Percentiles rank a stretch among this genome's conserved stretches.
These are phyloP conservation scores for Malthinus seriepunctatus DNA, from an alignment of 2,888 invertebrate species.

Conservation along the genomic window DNA sequence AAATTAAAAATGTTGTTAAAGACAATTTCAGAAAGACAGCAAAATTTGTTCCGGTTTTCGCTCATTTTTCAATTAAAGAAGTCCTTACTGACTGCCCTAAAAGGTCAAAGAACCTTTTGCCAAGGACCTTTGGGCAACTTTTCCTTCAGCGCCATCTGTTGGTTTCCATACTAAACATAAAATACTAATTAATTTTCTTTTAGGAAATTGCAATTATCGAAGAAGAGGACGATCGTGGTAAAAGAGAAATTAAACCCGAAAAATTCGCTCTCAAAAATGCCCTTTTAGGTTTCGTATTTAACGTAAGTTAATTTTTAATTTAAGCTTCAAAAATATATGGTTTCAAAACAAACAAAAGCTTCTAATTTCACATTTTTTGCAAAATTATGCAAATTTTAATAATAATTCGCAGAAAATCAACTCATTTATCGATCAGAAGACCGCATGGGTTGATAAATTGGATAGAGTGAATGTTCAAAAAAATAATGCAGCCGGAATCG, in stretches of 20 bases:
- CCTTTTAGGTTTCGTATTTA: conserved; percentile 79
- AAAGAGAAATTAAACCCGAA: conserved; percentile 68
- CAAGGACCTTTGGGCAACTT: too few species aligned
- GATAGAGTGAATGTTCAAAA: conserved; percentile 76
- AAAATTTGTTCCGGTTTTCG: too few species aligned
- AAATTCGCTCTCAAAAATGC: conserved; percentile 79
- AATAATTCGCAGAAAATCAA: conserved; percentile 73
- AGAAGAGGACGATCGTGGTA: conserved; percentile 57
- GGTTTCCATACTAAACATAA: not conserved
- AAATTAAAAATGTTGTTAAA: too few species aligned
- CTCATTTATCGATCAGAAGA: conserved; percentile 79
- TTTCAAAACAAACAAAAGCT: not conserved
- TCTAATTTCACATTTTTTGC: not conserved
- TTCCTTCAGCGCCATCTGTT: too few species aligned
- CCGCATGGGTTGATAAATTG: conserved; percentile 68
- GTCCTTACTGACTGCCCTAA: too few species aligned
- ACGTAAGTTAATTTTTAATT: too few species aligned
- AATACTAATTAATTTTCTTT: not conserved
- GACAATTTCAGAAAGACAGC: too few species aligned
- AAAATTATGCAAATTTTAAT: not conserved
- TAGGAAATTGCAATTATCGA: conserved; percentile 50
- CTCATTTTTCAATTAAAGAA: too few species aligned
- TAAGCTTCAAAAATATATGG: too few species aligned
- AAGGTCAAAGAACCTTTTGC: too few species aligned
- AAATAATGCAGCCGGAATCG: conserved; percentile 76